Conservation (phyloP, 2,113 vertebrate species). For the Phyllostomus discolor region DNA sequence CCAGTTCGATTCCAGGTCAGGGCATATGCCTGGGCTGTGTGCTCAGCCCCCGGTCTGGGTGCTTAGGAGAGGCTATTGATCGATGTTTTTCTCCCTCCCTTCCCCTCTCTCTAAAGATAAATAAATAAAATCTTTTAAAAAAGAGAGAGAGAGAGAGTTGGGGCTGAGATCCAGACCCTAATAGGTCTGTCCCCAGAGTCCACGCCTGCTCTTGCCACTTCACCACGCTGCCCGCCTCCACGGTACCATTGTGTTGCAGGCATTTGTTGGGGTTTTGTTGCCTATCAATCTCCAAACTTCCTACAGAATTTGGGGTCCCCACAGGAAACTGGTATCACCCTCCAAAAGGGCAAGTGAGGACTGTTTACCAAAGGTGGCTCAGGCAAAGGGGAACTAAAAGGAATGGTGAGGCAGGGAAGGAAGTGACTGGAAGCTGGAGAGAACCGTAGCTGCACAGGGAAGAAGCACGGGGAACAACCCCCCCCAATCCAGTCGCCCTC, state of each 20-base stretch:
- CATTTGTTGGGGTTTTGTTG: background rate
- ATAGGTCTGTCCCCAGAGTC: background rate
- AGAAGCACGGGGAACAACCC: background rate
- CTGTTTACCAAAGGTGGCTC: background rate
- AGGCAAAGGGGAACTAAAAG: background rate
- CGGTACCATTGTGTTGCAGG: background rate
- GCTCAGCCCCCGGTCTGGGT: too few relatives aligned
- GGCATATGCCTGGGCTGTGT: too few relatives aligned
- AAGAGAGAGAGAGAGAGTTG: background rate
- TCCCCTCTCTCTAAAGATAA: too few relatives aligned
- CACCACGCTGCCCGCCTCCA: background rate
- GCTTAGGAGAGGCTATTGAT: too few relatives aligned
- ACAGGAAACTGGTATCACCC: background rate
- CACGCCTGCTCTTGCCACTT: background rate
- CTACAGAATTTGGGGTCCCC: background rate
- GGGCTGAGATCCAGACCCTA: background rate
- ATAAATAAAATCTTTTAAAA: too few relatives aligned
- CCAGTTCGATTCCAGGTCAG: too few relatives aligned
- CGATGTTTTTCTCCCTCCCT: too few relatives aligned
- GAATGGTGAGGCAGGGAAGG: background rate
- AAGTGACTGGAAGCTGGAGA: background rate
- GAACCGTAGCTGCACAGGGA: background rate
- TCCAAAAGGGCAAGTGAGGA: background rate
- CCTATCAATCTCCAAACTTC: background rate
- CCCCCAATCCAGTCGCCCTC: too few relatives aligned